phyloP scores from a whole-genome alignment of 2,888 invertebrate genomes.

The Crematogaster levior region DNA sequence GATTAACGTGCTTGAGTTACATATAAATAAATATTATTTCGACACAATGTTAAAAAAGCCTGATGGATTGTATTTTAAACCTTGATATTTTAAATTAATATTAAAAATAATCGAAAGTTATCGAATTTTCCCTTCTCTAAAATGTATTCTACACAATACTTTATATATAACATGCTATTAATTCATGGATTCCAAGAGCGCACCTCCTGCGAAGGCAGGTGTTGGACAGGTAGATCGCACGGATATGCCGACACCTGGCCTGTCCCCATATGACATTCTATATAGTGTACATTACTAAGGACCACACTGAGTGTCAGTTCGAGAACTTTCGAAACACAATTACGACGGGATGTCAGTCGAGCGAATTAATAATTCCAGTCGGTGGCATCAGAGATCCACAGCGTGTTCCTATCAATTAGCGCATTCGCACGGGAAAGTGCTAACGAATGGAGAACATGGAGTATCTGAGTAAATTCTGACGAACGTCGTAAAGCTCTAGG shows the following conservation, averaged over 20 bases:
- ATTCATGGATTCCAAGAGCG: conserved; percentile 67
- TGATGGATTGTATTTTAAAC: not conserved
- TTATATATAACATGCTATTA: not conserved
- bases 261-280: conserved; percentile 64
- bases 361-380: conserved; percentile 25
- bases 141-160: not conserved
- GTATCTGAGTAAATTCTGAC: not conserved
- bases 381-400: not conserved
- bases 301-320: not conserved
- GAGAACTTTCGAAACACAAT: conserved; percentile 17
- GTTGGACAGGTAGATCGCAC: conserved; percentile 66
- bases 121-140: not conserved
- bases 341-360: conserved; percentile 1
- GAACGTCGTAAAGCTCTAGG: not conserved
- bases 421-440: conserved; percentile 2
- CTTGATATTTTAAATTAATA: not conserved
- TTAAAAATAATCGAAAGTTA: not conserved
- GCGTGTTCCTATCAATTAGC: conserved; percentile 17
- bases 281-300: not conserved
- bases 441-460: not conserved
- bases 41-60: not conserved
- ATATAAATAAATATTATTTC: not conserved
- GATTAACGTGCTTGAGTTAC: not conserved
- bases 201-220: conserved; percentile 73
- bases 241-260: conserved; percentile 72